Base-by-base conservation (phyloP, 1,140 invertebrate genomes). In the Leptopilina boulardi region DNA sequence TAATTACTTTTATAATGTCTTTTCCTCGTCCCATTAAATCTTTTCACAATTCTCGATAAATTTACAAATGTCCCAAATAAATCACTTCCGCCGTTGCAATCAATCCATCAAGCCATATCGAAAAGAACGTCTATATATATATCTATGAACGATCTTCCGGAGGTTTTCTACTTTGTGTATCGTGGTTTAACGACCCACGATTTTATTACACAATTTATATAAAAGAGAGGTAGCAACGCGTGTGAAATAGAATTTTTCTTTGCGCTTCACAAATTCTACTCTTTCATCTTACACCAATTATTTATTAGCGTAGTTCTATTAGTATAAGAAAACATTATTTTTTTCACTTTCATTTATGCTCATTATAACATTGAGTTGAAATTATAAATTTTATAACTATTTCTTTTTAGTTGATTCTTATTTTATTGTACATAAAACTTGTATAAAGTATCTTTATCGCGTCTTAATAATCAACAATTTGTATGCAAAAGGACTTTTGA, bases 201-300 rank as follows among this genome's bases (percentile, higher is more conserved):
- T 79, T 79, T 79, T 10, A 74, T 82, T 82, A 75, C 77, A 77
- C 76, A 83, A 83, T 76, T 78, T 79, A 77, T 74, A n/a, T n/a
- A n/a, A n/a, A 38, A 75, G 15, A 56, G 42, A 19, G 79, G 80
- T 59, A 73, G 77, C 79, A 59, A 79, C 73, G 83, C 79, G 75
- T 76, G 42, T 74, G 56, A 70, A 71, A 75, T 54, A 56, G 70
- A 77, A 79, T 77, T 81, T 82, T 80, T 77, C 79, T 82, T 80
- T 70, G 76, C 78, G 82, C 78, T 80, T 75, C 56, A 79, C 73
- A 71, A 79, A 82, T 80, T 82, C 81, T 38, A 6, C 34, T 73
- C 73, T 73, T 75, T 42, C 51, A 30, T n/a, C 47, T 77, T 79
- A 9, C 54, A 21, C 54, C 19, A 26, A 11, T 56, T 15, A 23